Evolutionary conservation across 1,140 invertebrate species (phyloP), one percentile per base, ranked within the genome.

Genomic region (Fopius arisanus): DNA sequence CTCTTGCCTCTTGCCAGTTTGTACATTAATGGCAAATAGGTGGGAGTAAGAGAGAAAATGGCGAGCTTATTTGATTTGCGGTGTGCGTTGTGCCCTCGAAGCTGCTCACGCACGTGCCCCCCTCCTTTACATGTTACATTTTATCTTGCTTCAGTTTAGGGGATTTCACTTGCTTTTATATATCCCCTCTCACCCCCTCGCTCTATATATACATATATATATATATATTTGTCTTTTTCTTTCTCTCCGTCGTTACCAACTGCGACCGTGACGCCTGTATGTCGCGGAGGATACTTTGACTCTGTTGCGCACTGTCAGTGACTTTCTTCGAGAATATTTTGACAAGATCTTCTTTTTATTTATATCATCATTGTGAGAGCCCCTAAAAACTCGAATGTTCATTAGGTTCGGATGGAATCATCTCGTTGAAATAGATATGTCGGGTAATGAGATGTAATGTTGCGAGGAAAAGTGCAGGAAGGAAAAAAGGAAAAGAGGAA

Each of bases 41-140:
- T 33, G 29, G 29, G 14, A 31, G 29, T 12, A n/a, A 29, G 29
- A 62, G 26, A 37, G 43, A 73, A 65, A 65, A 31, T 31, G 26
- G 62, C 62, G 31, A 73, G 66, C 72, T 73, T 68, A 73, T 73
- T 72, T 72, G 71, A 72, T 72, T 73, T 68, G 66, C 48, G 51
- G 72, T 73, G 72, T 73, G 72, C 72, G 72, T 73, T 68, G 66
- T 68, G 72, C 72, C 72, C 72, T 73, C 72, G 72, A 66, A 68
- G n/a, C 28, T 68, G 51, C 51, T 68, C 72, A 73, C 72, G 65
- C 72, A 73, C 72, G 72, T 73, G 72, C 72, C 72, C 72, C 66
- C 23, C 16, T 9, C 41, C 33, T 72, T 2, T 62, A 19, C 33
- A 40, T 67, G 2, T 23, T 12, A 40, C 4, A 5, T 2, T 67